Conservation (phyloP, 2,113 vertebrate species). For the Eurypyga helias region DNA sequence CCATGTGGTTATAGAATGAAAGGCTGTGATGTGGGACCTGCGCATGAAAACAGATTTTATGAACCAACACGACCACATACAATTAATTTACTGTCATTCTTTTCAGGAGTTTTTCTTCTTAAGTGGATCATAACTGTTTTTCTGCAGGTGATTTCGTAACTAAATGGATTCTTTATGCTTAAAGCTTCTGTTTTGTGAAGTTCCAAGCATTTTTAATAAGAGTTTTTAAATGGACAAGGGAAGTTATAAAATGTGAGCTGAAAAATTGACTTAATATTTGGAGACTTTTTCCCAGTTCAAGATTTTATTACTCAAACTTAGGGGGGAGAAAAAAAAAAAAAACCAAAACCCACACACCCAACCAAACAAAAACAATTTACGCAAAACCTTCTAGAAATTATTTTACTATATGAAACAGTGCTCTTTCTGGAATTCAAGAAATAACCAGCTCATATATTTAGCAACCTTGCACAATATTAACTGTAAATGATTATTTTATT, state of each 20-base stretch:
- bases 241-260: background rate
- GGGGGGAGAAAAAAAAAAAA: too few relatives aligned
- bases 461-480: background rate
- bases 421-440: background rate
- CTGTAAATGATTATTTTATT: background rate
- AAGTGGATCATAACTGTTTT: background rate
- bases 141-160: background rate
- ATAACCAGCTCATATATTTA: background rate
- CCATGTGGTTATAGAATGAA: background rate
- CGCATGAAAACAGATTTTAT: background rate
- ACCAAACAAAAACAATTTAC: too few relatives aligned
- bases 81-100: background rate
- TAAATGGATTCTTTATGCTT: background rate
- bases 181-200: background rate
- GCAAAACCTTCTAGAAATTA: background rate
- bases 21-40: background rate
- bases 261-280: background rate
- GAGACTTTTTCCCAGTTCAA: background rate
- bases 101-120: background rate
- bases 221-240: background rate
- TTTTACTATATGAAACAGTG: background rate
- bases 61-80: background rate
- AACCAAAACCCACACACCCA: too few relatives aligned
- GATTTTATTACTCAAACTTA: background rate
- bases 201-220: background rate